Conservation (phyloP, 2,888 invertebrate species). For the Abrostola triplasia region DNA sequence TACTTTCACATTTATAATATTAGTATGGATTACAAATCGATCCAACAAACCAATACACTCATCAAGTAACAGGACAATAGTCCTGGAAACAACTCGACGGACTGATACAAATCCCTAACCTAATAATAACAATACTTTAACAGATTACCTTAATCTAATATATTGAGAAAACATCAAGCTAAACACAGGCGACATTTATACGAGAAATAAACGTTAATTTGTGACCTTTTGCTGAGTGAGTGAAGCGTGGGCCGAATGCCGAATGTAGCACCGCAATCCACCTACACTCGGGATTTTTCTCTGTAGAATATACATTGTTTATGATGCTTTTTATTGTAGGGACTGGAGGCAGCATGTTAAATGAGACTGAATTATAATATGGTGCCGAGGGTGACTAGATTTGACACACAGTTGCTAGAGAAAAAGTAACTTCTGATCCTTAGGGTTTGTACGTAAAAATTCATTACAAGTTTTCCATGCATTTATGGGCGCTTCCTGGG, state of each 20-base stretch:
- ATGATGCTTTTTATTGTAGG: slow-evolving; percentile 18
- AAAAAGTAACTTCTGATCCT: too few relatives aligned
- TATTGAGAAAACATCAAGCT: slow-evolving; percentile 27
- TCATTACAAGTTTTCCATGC: too few relatives aligned
- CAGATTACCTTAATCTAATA: slow-evolving; percentile 19
- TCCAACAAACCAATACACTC: too few relatives aligned
- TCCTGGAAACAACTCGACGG: too few relatives aligned
- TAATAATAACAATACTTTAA: background rate
- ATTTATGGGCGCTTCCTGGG: too few relatives aligned
- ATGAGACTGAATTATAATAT: slow-evolving; percentile 8
- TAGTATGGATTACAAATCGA: too few relatives aligned
- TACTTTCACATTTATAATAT: too few relatives aligned
- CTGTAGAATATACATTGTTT: slow-evolving; percentile 32
- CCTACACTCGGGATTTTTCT: slow-evolving; percentile 25
- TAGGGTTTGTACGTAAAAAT: too few relatives aligned
- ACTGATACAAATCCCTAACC: too few relatives aligned
- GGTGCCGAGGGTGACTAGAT: too few relatives aligned
- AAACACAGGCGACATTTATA: slow-evolving; percentile 46
- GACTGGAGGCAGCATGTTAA: background rate
- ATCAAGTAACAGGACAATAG: too few relatives aligned
- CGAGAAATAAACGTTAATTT: slow-evolving; percentile 54
- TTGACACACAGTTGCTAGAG: too few relatives aligned
- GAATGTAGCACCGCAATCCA: slow-evolving; percentile 25
- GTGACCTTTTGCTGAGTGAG: slow-evolving; percentile 43
- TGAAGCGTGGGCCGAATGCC: slow-evolving; percentile 41